Conservation (phyloP, 2,888 invertebrate genomes). For the Copidosoma aretas region DNA sequence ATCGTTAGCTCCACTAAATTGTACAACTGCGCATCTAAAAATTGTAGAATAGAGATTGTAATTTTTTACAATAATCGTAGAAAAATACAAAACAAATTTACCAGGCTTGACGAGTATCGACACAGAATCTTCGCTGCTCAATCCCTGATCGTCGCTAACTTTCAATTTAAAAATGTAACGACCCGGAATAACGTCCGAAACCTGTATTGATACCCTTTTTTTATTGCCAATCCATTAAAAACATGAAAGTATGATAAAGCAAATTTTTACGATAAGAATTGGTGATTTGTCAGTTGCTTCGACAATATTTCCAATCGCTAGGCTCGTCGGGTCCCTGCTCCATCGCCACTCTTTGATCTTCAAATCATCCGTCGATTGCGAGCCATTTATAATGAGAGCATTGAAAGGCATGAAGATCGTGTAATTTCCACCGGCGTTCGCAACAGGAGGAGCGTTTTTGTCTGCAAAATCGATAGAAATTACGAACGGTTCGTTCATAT, state of each 20-base stretch:
- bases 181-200: slow-evolving; percentile 85
- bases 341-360: slow-evolving; percentile 84
- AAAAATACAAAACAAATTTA: slow-evolving; percentile 45
- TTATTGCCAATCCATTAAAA: neutral
- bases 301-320: slow-evolving; percentile 85
- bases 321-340: slow-evolving; percentile 76
- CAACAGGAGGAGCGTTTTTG: slow-evolving; percentile 86
- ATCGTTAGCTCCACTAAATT: slow-evolving; percentile 83
- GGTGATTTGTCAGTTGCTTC: slow-evolving; percentile 78
- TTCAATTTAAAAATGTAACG: slow-evolving; percentile 87
- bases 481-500: slow-evolving; percentile 7
- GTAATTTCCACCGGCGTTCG: slow-evolving; percentile 87
- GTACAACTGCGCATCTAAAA: slow-evolving; percentile 73
- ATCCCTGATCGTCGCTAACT: slow-evolving; percentile 90
- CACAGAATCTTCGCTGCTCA: slow-evolving; percentile 81
- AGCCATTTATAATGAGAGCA: slow-evolving; percentile 83
- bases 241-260: no score
- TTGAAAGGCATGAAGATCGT: slow-evolving; percentile 77
- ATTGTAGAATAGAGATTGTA: slow-evolving; percentile 1
- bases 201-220: slow-evolving; percentile 52
- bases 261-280: slow-evolving; percentile 73
- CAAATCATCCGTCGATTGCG: slow-evolving; percentile 85
- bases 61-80: slow-evolving; percentile 4
- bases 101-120: slow-evolving; percentile 80
- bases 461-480: slow-evolving; percentile 65